Evolutionary conservation across 2,113 vertebrate species (phyloP).

Genomic region (Climacteris rufus): DNA sequence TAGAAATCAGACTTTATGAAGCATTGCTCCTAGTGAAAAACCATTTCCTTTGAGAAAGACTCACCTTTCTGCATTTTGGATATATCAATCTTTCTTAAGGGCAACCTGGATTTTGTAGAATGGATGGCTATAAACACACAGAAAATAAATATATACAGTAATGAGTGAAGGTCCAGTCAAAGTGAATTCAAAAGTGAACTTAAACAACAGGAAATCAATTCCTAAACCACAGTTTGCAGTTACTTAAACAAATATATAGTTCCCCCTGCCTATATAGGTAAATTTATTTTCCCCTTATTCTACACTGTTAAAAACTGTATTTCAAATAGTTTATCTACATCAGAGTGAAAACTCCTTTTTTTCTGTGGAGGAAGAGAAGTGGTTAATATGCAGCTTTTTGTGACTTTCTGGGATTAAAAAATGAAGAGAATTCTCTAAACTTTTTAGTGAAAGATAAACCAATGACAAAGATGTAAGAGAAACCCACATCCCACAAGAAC

Average conservation of each 20-base stretch:
- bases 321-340: not conserved
- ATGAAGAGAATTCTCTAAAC: not conserved
- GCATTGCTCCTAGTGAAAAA: not conserved
- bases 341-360: not conserved
- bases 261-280: not conserved
- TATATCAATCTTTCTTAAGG: not conserved
- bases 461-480: conserved; percentile 9
- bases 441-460: conserved; percentile 1
- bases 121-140: not conserved
- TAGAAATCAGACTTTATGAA: not conserved
- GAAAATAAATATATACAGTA: not conserved
- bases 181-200: not conserved
- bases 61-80: not conserved
- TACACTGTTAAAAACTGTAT: not conserved
- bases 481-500: not conserved
- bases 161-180: not conserved
- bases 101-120: not conserved
- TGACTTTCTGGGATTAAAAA: not conserved
- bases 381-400: not conserved
- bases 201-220: not conserved
- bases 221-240: not conserved
- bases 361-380: not conserved
- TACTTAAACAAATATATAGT: not conserved
- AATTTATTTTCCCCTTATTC: not conserved
- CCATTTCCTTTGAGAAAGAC: not conserved